Percentiles rank a stretch among this genome's conserved stretches.
These are phyloP conservation scores for Harmothoe impar DNA, from an alignment of 2,888 invertebrate genomes.

Conservation along the genomic window DNA sequence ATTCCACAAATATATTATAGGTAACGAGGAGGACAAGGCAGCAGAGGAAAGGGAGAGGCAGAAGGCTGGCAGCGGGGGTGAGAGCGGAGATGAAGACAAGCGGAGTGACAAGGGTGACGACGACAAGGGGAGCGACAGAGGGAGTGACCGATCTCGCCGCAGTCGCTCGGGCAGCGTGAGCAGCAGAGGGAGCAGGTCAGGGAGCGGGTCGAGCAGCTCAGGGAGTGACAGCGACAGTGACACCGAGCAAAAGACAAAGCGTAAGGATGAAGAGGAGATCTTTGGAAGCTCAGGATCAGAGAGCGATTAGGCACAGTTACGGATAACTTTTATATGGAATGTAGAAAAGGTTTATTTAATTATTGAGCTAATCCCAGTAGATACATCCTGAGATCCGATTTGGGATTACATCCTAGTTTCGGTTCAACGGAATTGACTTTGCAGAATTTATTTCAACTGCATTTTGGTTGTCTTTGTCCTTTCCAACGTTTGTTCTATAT, in stretches of 20 bases:
- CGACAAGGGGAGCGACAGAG: not conserved
- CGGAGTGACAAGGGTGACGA: conserved; percentile 21
- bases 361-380: no score
- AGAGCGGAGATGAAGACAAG: conserved; percentile 61
- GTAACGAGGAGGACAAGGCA: conserved; percentile 53
- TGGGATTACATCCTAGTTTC: no score
- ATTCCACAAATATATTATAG: no score
- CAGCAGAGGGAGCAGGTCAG: conserved; percentile 55
- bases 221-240: conserved; percentile 77
- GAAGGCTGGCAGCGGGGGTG: conserved; percentile 62
- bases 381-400: no score
- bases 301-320: not conserved
- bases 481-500: no score
- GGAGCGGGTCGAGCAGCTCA: conserved; percentile 64
- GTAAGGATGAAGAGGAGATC: conserved; percentile 79
- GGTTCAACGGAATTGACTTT: no score
- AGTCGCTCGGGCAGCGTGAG: conserved; percentile 56
- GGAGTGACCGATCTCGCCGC: conserved; percentile 69
- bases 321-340: no score
- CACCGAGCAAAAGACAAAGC: conserved; percentile 75
- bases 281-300: conserved; percentile 62
- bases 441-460: no score
- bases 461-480: no score
- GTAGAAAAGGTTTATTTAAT: no score
- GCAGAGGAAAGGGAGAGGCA: conserved; percentile 58